Evolutionary conservation across 2,113 vertebrate species (phyloP), one percentile per base, ranked within the genome.

Genomic region (Cariama cristata): DNA sequence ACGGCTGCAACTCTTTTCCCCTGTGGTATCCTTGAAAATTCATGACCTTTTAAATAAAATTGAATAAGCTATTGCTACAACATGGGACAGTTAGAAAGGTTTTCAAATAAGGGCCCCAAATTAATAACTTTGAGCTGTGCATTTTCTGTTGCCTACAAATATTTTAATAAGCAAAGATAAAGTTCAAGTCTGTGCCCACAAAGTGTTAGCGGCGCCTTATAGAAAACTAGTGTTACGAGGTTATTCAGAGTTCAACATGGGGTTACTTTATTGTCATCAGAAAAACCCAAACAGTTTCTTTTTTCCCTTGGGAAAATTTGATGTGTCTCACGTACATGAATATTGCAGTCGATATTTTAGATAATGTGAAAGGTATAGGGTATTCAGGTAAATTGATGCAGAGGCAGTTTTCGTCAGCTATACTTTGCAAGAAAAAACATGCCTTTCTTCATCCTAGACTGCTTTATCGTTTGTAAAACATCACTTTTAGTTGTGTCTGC

Each of bases 111-210:
- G 55, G 81, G 23, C 5, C 42, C 11, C 9, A 95, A 81, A 96
- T 95, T 97, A 97, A 96, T 93, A 97, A 69, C 19, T 60, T 85
- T 59, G 19, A 71, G 16, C 26, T 86, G n/a, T 82, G 32, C 44
- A 64, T 88, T 97, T 97, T 87, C 32, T 59, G 52, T 53, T 88
- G 14, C 73, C 47, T 92, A 79, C 63, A 73, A 97, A 91, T 93
- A 97, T 95, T 98, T 98, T 98, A 96, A 95, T 84, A 96, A 96
- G 83, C 49, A 53, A 88, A 93, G 79, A 95, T 95, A 97, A 97
- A 97, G 92, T 84, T 95, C 77, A 94, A 58, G 58, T 56, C 64
- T 56, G 74, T 91, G 86, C 69, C 79, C 75, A 91, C 22, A 52
- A 67, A 91, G 84, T 79, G 86, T 97, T 96, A 95, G 72, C 0